Conservation (phyloP, 2,113 vertebrate genomes). For the Dendropsophus ebraccatus region DNA sequence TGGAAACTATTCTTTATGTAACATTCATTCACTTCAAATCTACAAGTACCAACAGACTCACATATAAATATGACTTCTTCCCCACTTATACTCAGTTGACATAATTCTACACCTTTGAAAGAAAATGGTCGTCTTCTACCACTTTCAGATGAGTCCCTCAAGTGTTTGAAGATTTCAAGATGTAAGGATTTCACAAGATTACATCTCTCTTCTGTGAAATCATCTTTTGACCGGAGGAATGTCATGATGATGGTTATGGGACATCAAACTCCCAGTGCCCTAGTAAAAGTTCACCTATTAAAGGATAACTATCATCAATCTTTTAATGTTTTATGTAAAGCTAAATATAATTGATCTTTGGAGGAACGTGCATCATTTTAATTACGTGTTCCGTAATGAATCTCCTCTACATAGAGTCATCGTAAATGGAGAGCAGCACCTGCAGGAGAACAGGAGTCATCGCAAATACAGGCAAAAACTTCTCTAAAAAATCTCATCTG, state of each 20-base stretch:
- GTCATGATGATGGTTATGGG: slow-evolving; percentile 21
- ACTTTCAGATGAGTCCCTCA: neutral
- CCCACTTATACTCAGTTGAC: neutral
- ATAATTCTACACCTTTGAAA: slow-evolving; percentile 5
- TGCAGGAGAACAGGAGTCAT: neutral
- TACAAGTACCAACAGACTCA: neutral
- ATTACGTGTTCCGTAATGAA: neutral
- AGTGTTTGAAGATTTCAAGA: slow-evolving; percentile 38
- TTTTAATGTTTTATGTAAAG: slow-evolving; percentile 27
- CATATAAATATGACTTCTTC: neutral
- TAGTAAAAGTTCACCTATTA: slow-evolving; percentile 31
- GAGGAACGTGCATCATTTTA: slow-evolving; percentile 15
- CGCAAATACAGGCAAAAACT: neutral
- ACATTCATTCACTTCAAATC: neutral
- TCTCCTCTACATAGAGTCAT: neutral
- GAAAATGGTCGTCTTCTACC: neutral
- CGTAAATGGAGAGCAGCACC: neutral
- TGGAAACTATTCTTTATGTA: neutral
- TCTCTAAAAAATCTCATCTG: neutral
- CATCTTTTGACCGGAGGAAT: slow-evolving; percentile 5
- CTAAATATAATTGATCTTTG: slow-evolving; percentile 20
- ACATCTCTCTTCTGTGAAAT: slow-evolving; percentile 9
- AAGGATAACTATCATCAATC: neutral
- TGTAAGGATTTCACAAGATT: slow-evolving; percentile 6
- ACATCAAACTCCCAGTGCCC: slow-evolving; percentile 6